Conservation (phyloP, 2,797 vertebrate genomes). For the Chloroceryle amazona region DNA sequence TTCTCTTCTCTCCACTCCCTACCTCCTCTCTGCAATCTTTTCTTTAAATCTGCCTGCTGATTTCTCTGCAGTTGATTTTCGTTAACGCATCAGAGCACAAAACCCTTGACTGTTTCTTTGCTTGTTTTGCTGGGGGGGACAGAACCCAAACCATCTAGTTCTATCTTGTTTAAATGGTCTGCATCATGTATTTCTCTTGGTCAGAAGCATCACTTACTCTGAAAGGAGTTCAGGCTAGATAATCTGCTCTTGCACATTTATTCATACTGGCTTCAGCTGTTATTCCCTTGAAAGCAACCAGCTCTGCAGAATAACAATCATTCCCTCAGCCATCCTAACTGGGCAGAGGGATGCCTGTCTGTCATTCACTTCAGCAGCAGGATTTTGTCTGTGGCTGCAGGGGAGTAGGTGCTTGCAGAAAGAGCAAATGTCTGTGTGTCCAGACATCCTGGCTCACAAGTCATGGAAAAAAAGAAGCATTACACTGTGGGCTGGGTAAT, state of each 20-base stretch:
- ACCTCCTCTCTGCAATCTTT: background rate
- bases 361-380: background rate
- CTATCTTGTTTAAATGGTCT: background rate
- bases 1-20: background rate
- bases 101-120: background rate
- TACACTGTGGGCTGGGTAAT: accelerated
- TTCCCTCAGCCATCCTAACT: background rate
- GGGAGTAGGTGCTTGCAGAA: background rate
- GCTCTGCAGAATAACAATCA: accelerated
- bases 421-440: background rate
- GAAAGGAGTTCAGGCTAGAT: background rate
- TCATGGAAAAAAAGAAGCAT: background rate
- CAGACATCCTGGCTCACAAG: background rate
- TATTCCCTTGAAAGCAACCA: background rate
- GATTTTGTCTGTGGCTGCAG: background rate
- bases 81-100: accelerated
- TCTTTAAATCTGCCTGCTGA: background rate
- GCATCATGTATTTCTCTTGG: background rate
- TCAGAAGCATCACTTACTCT: background rate
- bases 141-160: no score
- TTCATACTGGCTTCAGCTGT: background rate
- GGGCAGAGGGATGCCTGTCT: background rate
- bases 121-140: background rate
- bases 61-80: background rate
- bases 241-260: background rate